Conservation (phyloP, 2,113 vertebrate species). For the Amblyornis subalaris region DNA sequence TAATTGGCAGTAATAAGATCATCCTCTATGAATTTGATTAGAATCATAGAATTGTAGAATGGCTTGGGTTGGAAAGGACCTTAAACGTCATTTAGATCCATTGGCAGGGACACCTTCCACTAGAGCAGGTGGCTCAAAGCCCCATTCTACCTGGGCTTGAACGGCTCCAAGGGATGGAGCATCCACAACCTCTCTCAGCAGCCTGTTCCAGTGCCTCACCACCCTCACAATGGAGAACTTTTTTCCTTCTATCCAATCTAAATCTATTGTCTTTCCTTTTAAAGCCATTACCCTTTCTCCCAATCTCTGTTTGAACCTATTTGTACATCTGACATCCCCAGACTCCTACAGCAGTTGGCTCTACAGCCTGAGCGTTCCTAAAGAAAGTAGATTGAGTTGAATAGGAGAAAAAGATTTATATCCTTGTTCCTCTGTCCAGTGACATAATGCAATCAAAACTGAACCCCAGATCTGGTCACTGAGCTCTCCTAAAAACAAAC, state of each 20-base stretch:
- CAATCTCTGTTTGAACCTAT: background rate
- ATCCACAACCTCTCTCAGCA: background rate
- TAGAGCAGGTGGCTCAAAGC: background rate
- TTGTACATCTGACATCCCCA: background rate
- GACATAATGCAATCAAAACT: background rate
- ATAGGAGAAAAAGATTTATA: background rate
- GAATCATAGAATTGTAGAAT: background rate
- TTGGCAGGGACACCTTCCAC: background rate
- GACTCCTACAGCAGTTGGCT: background rate
- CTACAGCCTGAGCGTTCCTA: background rate
- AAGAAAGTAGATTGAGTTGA: background rate
- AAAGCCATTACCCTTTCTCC: background rate
- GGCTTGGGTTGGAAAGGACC: background rate
- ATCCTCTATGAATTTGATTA: background rate
- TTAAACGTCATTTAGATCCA: background rate
- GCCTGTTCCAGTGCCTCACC: background rate
- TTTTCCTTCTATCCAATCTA: background rate
- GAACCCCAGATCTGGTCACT: background rate
- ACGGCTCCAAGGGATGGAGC: background rate
- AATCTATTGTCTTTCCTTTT: background rate
- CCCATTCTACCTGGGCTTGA: background rate
- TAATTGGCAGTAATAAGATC: background rate
- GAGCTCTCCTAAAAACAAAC: background rate
- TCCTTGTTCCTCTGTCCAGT: background rate
- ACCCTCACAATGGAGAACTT: background rate